Conservation (phyloP, 1,140 invertebrate species). For the Streblospio benedicti region DNA sequence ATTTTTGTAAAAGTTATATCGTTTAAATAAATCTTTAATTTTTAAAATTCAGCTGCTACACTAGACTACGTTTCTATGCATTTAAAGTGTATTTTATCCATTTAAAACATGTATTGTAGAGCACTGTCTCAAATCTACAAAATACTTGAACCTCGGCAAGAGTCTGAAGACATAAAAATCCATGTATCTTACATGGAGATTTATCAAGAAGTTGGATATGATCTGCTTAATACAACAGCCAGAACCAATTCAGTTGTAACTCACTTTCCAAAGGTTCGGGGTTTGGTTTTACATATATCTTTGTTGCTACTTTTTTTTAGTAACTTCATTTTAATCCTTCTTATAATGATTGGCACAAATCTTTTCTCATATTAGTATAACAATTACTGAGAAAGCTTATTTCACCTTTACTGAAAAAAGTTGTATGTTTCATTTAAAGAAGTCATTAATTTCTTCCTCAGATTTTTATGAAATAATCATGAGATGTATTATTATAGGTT, state of each 20-base stretch:
- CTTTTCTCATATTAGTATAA: no score
- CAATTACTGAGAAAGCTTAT: no score
- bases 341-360: no score
- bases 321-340: no score
- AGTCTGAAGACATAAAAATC: slow-evolving; percentile 29
- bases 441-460: no score
- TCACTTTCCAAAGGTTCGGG: slow-evolving; percentile 36
- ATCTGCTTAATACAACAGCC: slow-evolving; percentile 12
- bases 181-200: slow-evolving; percentile 21
- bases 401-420: no score
- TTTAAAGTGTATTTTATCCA: no score
- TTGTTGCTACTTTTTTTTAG: slow-evolving; percentile 2
- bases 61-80: no score
- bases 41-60: no score
- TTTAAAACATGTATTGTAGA: slow-evolving; percentile 25
- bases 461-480: no score
- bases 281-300: slow-evolving; percentile 17
- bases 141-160: slow-evolving; percentile 23
- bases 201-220: slow-evolving; percentile 22
- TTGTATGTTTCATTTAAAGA: no score
- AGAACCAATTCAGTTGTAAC: slow-evolving; percentile 29
- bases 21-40: background rate
- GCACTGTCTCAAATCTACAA: slow-evolving; percentile 39
- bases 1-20: background rate
- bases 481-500: no score